Evolutionary conservation across 2,888 invertebrate species (phyloP), one percentile per base, ranked within the genome.

Genomic region (Chouioia cunea): DNA sequence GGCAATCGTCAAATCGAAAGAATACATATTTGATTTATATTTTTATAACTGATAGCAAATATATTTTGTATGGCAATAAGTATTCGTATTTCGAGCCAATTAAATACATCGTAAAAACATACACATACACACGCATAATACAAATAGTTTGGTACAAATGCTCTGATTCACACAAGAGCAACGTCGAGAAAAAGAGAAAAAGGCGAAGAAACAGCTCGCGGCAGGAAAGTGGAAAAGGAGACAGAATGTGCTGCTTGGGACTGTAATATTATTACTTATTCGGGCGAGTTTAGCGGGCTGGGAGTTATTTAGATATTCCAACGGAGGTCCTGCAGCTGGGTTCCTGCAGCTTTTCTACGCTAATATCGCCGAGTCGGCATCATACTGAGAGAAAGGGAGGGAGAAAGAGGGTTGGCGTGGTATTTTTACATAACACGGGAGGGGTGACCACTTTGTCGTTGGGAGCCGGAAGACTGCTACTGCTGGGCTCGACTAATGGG

Each of bases 281-380:
- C 82, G 82, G 16, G 8, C 79, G 73, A 68, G 75, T 78, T 58
- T 47, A 77, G 74, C 59, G 76, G 74, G 76, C 27, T 27, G n/a
- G 23, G 78, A 83, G 79, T 82, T 84, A 83, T 83, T 84, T 82
- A 81, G 80, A 83, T 82, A 82, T 82, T 83, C 82, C 75, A 77
- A 77, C 73, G 78, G 79, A 80, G 83, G 82, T 82, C 82, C 80
- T 79, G 77, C 78, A 73, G 71, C 76, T 81, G 79, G 78, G 78
- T 70, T 72, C 73, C 44, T 46, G 27, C 36, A 10, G 44, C 44
- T 46, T 14, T 18, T 47, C 59, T 23, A 64, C 71, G 62, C 62
- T 66, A 71, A 71, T 66, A 71, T 71, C 47, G 46, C 63, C 65
- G 60, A 70, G 71, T 65, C 73, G 46, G 68, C 59, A 36, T 27